Conservation (phyloP, 1,140 invertebrate genomes). For the Cyclargus thomasi region DNA sequence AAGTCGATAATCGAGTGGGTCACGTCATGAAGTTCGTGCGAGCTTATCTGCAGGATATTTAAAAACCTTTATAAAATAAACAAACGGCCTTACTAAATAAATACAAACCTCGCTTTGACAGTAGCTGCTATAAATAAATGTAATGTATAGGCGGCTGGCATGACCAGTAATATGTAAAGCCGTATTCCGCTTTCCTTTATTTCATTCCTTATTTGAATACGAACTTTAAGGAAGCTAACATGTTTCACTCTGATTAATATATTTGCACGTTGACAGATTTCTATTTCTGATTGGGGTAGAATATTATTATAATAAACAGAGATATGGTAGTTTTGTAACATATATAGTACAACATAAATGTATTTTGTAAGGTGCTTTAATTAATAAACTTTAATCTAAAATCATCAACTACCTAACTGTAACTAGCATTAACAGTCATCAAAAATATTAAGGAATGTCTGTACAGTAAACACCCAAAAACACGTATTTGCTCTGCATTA, state of each 20-base stretch:
- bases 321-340: background rate
- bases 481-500: background rate
- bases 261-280: no score
- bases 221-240: background rate
- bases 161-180: conserved; percentile 61
- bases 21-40: conserved; percentile 37
- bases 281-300: background rate
- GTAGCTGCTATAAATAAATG: conserved; percentile 67
- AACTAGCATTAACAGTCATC: background rate
- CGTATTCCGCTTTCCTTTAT: conserved; percentile 40
- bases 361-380: no score
- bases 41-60: conserved; percentile 63
- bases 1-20: conserved; percentile 18
- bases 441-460: background rate
- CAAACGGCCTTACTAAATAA: conserved; percentile 61
- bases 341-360: background rate
- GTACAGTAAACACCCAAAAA: background rate
- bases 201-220: conserved; percentile 45
- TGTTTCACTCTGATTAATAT: background rate
- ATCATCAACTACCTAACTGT: no score
- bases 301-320: no score
- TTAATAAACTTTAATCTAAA: no score
- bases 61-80: conserved; percentile 68
- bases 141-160: conserved; percentile 67
- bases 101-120: conserved; percentile 65